A percentile compares a stretch with the other conserved stretches of the same genome.
Conservation (phyloP, 2,888 invertebrate genomes). For the Elgonia sp. region DNA sequence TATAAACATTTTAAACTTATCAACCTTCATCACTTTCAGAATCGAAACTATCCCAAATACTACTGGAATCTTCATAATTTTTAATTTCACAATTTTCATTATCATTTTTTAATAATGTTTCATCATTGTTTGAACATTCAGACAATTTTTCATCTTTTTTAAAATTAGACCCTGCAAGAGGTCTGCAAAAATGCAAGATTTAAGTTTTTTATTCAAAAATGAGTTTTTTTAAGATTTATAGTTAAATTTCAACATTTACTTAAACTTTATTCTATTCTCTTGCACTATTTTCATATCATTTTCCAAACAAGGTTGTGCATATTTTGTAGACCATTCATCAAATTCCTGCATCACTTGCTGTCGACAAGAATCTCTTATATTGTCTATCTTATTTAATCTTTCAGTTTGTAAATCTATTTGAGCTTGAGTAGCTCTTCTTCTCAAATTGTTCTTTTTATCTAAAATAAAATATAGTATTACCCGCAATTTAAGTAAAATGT, state of each 20-base stretch:
- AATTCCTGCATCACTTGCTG: constrained; percentile 90
- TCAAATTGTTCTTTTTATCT: constrained; percentile 88
- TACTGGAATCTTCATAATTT: constrained; percentile 60
- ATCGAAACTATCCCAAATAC: constrained; percentile 69
- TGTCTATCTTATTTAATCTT: constrained; percentile 89
- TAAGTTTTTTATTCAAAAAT: too few species aligned
- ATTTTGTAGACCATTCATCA: constrained; percentile 88
- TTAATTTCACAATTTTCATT: constrained; percentile 44
- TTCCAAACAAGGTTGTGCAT: constrained; percentile 79
- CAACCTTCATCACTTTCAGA: constrained; percentile 61
- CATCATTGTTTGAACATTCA: too few species aligned
- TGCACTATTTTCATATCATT: constrained; percentile 75
- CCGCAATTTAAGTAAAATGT: not conserved
- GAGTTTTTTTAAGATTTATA: not conserved
- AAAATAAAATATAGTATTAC: constrained; percentile 44
- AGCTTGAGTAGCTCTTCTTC: constrained; percentile 89
- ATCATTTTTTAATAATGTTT: not conserved
- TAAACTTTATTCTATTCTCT: constrained; percentile 82
- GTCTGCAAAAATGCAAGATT: too few species aligned
- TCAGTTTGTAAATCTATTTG: constrained; percentile 89
- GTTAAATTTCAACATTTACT: constrained; percentile 67
- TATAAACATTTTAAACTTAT: not conserved
- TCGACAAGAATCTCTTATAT: constrained; percentile 89
- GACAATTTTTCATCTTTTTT: too few species aligned
- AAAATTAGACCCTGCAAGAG: too few species aligned